Evolutionary conservation across 1,140 invertebrate genomes (phyloP).

Genomic region (Limonius californicus): DNA sequence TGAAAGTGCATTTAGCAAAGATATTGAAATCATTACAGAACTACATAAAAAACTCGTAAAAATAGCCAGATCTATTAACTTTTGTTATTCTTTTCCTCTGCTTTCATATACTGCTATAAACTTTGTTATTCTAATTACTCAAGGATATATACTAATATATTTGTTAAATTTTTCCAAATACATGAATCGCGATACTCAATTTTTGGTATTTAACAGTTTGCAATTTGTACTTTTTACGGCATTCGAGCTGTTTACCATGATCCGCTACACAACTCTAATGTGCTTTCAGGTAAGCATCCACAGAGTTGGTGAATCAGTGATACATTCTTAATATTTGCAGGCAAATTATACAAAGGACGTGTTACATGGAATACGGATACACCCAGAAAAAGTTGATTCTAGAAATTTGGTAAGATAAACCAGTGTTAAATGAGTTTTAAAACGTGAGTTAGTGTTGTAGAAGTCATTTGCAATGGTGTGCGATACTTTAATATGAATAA

Average conservation of each 20-base stretch:
- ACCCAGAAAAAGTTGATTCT: background rate
- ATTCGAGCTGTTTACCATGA: background rate
- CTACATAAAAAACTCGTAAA: no score
- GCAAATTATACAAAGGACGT: slow-evolving; percentile 1
- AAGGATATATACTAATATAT: background rate
- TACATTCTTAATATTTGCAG: background rate
- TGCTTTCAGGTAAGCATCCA: background rate
- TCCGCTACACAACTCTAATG: background rate
- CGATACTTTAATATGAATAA: no score
- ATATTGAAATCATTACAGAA: no score
- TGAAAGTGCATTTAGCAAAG: no score
- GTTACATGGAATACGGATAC: background rate
- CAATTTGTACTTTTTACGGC: no score
- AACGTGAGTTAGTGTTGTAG: no score
- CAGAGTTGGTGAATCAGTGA: background rate
- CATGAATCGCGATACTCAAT: background rate
- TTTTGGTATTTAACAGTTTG: no score
- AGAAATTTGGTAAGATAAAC: slow-evolving; percentile 7
- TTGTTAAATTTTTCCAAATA: background rate
- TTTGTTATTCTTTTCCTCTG: no score
- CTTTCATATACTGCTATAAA: no score
- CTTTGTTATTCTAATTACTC: background rate
- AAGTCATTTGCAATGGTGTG: no score
- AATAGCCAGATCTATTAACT: no score
- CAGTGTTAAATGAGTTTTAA: background rate